Base-by-base conservation (phyloP, 2,888 invertebrate genomes). In the Margaritifera margaritifera region DNA sequence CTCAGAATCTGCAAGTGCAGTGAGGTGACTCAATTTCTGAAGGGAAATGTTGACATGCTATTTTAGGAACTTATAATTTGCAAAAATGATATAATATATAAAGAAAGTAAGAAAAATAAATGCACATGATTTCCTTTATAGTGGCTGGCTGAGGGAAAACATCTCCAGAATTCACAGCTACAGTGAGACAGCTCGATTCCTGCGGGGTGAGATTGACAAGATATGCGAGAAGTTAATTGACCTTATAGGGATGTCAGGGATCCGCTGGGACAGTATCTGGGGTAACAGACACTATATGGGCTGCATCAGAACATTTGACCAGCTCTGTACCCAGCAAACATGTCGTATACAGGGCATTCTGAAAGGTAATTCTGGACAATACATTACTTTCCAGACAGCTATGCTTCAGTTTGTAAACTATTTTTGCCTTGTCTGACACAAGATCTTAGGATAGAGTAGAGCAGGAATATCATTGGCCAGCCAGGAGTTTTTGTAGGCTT, bases 241-340 rank as follows among this genome's bases (percentile, higher is more conserved):
- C 58, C 81, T 89, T 68, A 90, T 94, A 64, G 91, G 92, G 51
- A 85, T 95, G 20, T 91, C 90, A 54, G 92, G 93, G 75, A 92
- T 94, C 4, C 90, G 92, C 31, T 91, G 90, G 89, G 87, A 87
- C 63, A 88, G 86, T 74, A 84, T 86, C 8, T 90, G 90, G 90
- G 87, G 88, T 2, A 80, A 82, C 69, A 94, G 94, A 80, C 96
- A 97, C 87, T 96, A 95, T 84, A 92, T 96, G 82, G 97, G 96
- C n/a, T 96, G 96, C 84, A 91, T 98, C 5, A 94, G 95, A 84
- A 95, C 96, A 75, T 93, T 98, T 58, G 93, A 93, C 74, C 93
- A 94, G 1, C 90, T 97, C 59, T 92, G 93, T 0, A 91, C 93
- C 59, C 94, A 96, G 84, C 95, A 97, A 90, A 92, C 93, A 0